A percentile compares a stretch with the other conserved stretches of the same genome.
phyloP scores from a whole-genome alignment of 1,140 invertebrate genomes.

The Sarcophaga bullata region DNA sequence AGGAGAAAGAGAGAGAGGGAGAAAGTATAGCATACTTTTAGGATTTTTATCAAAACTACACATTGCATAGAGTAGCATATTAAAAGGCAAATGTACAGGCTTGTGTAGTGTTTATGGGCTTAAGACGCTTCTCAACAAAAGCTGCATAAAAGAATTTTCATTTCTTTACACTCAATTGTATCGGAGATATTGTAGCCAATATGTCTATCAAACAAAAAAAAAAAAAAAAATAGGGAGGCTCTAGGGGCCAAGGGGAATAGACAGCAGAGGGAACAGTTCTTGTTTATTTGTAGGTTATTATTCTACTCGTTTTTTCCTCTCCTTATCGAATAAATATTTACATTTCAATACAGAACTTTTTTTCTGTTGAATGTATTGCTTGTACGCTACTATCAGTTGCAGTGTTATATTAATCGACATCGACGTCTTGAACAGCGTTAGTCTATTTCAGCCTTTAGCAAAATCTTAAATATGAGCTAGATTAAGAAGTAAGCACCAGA shows the following conservation, averaged over 20 bases:
- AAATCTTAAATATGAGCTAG: too few species aligned
- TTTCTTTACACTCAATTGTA: not conserved
- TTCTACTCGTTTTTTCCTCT: not conserved
- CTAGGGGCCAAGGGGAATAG: too few species aligned
- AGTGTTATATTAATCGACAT: too few species aligned
- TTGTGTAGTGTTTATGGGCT: not conserved
- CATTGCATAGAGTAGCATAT: not conserved
- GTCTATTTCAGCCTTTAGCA: too few species aligned
- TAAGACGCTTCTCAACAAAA: not conserved
- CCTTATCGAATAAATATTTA: not conserved
- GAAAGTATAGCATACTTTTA: not conserved
- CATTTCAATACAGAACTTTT: constrained; percentile 23
- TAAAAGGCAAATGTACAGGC: not conserved
- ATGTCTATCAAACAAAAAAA: not conserved
- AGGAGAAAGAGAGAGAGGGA: too few species aligned
- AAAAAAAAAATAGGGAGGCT: not conserved
- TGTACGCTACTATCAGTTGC: too few species aligned
- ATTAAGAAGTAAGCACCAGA: too few species aligned
- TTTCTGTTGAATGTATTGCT: not conserved
- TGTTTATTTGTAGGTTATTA: too few species aligned
- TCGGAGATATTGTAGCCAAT: constrained; percentile 19
- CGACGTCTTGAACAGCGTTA: too few species aligned
- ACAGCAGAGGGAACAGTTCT: too few species aligned
- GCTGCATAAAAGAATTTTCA: not conserved
- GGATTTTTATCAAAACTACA: not conserved